Base-by-base conservation (phyloP, 1,140 invertebrate species). In the Drosophila kikkawai region DNA sequence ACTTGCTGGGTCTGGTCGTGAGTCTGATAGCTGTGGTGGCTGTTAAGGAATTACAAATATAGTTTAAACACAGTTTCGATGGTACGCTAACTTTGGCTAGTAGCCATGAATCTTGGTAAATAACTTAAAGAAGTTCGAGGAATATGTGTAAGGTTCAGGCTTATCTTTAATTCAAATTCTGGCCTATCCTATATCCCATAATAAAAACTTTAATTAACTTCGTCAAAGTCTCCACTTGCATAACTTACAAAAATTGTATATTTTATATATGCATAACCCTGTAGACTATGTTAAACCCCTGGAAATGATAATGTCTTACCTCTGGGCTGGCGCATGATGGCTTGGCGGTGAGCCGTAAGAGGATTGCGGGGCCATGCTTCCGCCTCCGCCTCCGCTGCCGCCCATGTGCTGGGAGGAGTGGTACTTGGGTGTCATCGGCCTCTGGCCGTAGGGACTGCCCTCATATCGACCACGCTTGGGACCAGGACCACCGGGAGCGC, bases 381-480 rank as follows among this genome's bases (percentile, higher is more conserved):
- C 73, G 39, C 68, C 75, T 32, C 68, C 75, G 22, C 76, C 74
- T 36, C 65, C 75, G 19, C 76, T 76, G 11, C 65, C 75, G 42
- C 74, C 66, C 75, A 87, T 81, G 55, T 92, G 91, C 61, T 83
- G 80, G 39, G 75, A 56, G 55, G 83, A 74, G 56, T 92, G 91
- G 61, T 92, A 92, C 57, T 92, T 92, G 61, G 91, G 91, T 32
- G 85, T 85, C 76, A 92, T 90, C 57, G 91, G 91, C 42, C 91
- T 67, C 55, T 92, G 91, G 55, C 91, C 69, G 65, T 92, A 92
- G 15, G 91, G 91, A 55, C 91, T 91, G 26, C 84, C 82, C 47
- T 92, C 91, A 56, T 92, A 92, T 56, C 91, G 87, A 64, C 91
- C 91, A 36, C 91, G 84, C 45, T 92, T 92, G n/a, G 91, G 91